These are phyloP conservation scores for Imbricaverruca yamaguchii DNA, from an alignment of 2,888 invertebrate species.

Conservation along the genomic window DNA sequence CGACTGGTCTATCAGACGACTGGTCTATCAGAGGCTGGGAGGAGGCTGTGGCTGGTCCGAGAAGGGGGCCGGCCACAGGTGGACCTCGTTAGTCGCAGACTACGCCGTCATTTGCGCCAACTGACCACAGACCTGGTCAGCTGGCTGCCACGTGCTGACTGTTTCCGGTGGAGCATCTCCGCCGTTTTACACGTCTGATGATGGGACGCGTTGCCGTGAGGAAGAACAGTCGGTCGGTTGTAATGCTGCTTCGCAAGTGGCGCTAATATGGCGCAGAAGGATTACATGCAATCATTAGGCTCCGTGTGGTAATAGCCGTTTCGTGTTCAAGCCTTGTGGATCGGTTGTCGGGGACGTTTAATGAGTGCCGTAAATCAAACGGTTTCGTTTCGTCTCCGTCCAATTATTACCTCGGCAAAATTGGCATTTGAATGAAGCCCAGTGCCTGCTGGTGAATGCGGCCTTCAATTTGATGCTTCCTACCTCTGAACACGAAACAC, in stretches of 20 bases:
- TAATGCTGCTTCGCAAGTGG: neutral
- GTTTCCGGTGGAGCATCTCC: neutral
- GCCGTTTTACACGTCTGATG: neutral
- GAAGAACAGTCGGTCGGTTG: neutral
- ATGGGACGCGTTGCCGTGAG: neutral
- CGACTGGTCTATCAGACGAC: no score
- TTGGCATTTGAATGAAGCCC: slow-evolving; percentile 9
- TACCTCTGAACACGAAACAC: no score
- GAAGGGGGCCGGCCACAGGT: no score
- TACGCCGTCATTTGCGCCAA: no score
- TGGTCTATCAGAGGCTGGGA: no score
- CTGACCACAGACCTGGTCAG: no score
- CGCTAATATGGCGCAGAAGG: neutral
- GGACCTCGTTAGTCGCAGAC: no score
- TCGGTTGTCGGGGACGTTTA: neutral
- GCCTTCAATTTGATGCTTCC: no score
- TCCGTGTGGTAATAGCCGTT: neutral
- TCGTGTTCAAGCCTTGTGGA: neutral
- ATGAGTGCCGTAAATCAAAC: slow-evolving; percentile 10
- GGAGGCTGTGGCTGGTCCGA: no score
- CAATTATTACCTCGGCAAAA: slow-evolving; percentile 1
- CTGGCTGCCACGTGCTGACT: no score
- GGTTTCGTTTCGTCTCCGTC: neutral
- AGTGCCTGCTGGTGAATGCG: no score
- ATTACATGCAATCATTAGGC: neutral